A percentile compares a stretch with the other conserved stretches of the same genome.
Evolutionary conservation across 2,113 vertebrate genomes (phyloP).

Genomic region (Cettia cetti): DNA sequence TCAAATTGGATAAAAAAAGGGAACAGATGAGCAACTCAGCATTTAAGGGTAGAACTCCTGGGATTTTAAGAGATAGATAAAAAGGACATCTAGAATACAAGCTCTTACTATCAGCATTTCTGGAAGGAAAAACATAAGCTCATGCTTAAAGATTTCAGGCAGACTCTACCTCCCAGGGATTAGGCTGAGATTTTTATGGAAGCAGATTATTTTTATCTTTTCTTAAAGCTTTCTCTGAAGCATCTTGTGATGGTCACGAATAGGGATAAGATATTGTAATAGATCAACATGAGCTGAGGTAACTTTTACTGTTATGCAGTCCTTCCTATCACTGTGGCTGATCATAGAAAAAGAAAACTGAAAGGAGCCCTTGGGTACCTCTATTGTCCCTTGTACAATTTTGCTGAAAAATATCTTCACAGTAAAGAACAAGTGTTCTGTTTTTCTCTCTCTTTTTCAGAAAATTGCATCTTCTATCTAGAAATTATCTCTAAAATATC

Average conservation of each 20-base stretch:
- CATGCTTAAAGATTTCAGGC: neutral
- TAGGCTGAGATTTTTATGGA: neutral
- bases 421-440: neutral
- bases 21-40: neutral
- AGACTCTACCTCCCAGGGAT: neutral
- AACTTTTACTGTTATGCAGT: neutral
- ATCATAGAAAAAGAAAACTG: neutral
- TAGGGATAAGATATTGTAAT: neutral
- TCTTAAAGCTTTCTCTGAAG: neutral
- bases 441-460: neutral
- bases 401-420: neutral
- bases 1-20: neutral
- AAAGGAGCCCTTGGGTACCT: neutral
- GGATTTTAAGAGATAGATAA: neutral
- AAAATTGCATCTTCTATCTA: neutral
- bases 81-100: neutral
- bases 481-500: neutral
- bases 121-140: neutral
- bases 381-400: neutral
- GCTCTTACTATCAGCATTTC: neutral
- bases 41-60: neutral
- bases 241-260: neutral
- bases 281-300: neutral
- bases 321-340: neutral
- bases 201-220: neutral